A percentile compares a stretch with the other conserved stretches of the same genome.
phyloP scores from a whole-genome alignment of 2,797 vertebrate species.

The Poecile montanus region DNA sequence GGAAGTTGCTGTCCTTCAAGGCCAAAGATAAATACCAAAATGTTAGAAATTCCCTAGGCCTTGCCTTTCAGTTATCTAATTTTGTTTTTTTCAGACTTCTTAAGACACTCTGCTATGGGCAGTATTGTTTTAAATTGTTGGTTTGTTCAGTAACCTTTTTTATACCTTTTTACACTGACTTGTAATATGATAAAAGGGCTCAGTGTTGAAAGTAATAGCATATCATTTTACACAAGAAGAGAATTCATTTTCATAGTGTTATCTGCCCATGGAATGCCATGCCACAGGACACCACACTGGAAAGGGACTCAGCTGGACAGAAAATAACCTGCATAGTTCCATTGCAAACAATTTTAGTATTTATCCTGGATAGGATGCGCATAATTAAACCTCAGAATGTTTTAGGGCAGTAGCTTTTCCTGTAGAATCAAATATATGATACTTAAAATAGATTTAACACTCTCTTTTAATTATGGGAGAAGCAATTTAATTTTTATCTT shows the following conservation, averaged over 20 bases:
- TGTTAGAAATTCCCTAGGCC: background rate
- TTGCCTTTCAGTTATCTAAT: background rate
- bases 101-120: background rate
- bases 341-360: background rate
- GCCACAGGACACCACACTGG: background rate
- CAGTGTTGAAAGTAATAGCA: background rate
- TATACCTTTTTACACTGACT: background rate
- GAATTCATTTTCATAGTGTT: background rate
- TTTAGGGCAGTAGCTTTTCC: conserved; percentile 19
- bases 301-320: background rate
- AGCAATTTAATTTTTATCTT: background rate
- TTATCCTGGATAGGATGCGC: background rate
- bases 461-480: background rate
- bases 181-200: background rate
- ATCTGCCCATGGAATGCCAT: background rate
- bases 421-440: background rate
- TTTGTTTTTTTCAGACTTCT: background rate
- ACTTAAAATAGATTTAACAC: background rate
- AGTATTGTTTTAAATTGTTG: background rate
- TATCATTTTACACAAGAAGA: background rate
- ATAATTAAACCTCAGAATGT: background rate
- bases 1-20: conserved; percentile 37
- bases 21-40: conserved; percentile 25
- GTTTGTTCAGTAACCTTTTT: background rate
- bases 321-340: background rate